A percentile compares a stretch with the other conserved stretches of the same genome.
Evolutionary conservation across 2,797 vertebrate genomes (phyloP).

Genomic region (Odontamblyopus lacepedii): DNA sequence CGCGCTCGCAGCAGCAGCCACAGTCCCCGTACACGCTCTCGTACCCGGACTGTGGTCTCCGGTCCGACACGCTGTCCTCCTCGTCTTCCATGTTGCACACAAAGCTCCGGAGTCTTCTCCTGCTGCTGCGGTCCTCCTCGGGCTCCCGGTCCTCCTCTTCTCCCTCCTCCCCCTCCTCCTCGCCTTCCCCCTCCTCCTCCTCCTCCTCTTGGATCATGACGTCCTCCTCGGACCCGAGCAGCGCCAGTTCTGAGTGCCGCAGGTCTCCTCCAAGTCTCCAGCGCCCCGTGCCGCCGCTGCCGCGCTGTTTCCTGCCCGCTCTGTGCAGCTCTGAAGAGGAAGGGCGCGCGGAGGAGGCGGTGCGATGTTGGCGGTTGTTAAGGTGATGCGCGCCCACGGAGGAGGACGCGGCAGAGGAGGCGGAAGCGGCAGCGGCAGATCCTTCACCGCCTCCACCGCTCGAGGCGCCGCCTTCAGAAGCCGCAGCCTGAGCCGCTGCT

Average conservation of each 20-base stretch:
- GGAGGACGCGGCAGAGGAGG: slow-evolving; percentile 27
- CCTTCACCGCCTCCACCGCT: slow-evolving; percentile 17
- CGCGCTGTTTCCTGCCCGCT: slow-evolving; percentile 77
- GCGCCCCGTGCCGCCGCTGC: slow-evolving; percentile 76
- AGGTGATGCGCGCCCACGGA: slow-evolving; percentile 69
- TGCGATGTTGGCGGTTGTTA: slow-evolving; percentile 82
- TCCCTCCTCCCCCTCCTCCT: slow-evolving; percentile 75
- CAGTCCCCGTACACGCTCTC: slow-evolving; percentile 87
- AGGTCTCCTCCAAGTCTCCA: slow-evolving; percentile 88
- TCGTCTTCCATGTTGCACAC: slow-evolving; percentile 86
- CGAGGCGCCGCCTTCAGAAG: slow-evolving; percentile 9
- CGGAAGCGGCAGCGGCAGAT: slow-evolving; percentile 45
- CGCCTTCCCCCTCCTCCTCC: slow-evolving; percentile 75
- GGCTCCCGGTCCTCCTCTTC: slow-evolving; percentile 71
- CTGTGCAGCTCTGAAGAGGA: slow-evolving; percentile 74
- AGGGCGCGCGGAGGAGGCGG: slow-evolving; percentile 79
- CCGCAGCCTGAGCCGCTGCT: slow-evolving; percentile 62
- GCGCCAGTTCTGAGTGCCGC: slow-evolving; percentile 92
- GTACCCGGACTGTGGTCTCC: slow-evolving; percentile 86
- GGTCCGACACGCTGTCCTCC: slow-evolving; percentile 85
- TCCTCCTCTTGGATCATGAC: slow-evolving; percentile 93
- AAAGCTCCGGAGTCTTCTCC: slow-evolving; percentile 77
- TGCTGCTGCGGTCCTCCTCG: slow-evolving; percentile 64
- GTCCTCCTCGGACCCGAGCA: slow-evolving; percentile 92
- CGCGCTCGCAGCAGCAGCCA: slow-evolving; percentile 89